Evolutionary conservation across 2,113 vertebrate species (phyloP), one percentile per base, ranked within the genome.

Genomic region (Hypomesus transpacificus): DNA sequence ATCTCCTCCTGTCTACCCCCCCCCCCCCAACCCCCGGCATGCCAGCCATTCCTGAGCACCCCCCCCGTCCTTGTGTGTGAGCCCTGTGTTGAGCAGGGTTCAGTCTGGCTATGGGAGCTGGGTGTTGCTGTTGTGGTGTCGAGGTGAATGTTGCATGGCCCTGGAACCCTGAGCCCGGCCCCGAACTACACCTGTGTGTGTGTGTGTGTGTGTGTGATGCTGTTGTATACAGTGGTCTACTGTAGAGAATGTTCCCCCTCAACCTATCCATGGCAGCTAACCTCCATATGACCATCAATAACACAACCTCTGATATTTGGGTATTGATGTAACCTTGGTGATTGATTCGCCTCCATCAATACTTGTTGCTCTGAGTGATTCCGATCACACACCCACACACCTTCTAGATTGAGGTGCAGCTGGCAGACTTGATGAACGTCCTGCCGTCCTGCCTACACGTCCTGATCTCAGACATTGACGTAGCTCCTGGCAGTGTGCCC

Each of bases 191-290:
- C n/a, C 14, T 71, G 50, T 70, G 66, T 46, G 22, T 50, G 46
- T 66, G 66, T 66, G 65, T 66, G 75, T 63, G 75, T 57, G 63
- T n/a, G 18, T 57, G 69, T 50, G 57, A 16, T 70, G 50, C 69
- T 61, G 69, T 59, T 59, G 53, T 18, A 34, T n/a, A 14, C 31
- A 62, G 7, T 26, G 4, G 17, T 62, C 54, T 57, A 14, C 54
- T n/a, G n/a, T 17, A 57, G 4, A 14, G 11, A 13, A 24, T 60
- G 2, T 60, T 24, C 20, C 58, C 58, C 58, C 13, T 14, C 1
- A 9, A 22, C 3, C 21, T 59, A 4, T 59, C 9, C 20, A 4
- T 62, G 60, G 28, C 8, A 26, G 24, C 28, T 62, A 16, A 18
- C 28, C 28, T 28, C 24, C 22, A 62, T 62, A 28, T 62, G 4